Conservation (phyloP, 1,140 invertebrate genomes). For the Dreissena polymorpha region DNA sequence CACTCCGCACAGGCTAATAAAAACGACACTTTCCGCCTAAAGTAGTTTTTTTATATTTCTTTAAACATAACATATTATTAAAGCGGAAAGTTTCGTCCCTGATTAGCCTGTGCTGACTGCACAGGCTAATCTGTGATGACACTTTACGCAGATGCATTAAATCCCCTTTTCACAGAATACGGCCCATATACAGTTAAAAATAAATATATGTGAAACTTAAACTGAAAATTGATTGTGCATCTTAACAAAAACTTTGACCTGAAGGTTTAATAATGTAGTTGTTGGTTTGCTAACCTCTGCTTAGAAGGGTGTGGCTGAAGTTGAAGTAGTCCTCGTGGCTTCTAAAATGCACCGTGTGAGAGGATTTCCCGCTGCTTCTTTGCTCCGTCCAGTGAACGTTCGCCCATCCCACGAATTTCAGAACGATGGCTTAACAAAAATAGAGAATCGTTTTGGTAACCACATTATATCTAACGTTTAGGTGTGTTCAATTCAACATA, state of each 20-base stretch:
- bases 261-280: not conserved
- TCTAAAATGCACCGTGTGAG: conserved; percentile 15
- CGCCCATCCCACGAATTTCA: conserved; percentile 16
- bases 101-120: too few species aligned
- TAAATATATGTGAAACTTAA: too few species aligned
- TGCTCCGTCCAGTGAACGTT: conserved; percentile 48
- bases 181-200: too few species aligned
- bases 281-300: conserved; percentile 20
- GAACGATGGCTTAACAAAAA: conserved; percentile 21
- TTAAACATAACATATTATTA: too few species aligned
- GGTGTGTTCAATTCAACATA: too few species aligned
- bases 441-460: not conserved
- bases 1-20: too few species aligned
- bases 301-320: conserved; percentile 5
- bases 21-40: too few species aligned
- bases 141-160: too few species aligned
- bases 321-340: conserved; percentile 39
- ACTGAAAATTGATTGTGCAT: not conserved
- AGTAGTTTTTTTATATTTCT: not conserved
- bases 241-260: not conserved
- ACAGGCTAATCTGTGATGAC: too few species aligned
- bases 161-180: too few species aligned
- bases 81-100: too few species aligned
- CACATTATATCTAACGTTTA: not conserved
- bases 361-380: not conserved